Percentiles rank a stretch among this genome's conserved stretches.
Evolutionary conservation across 2,113 vertebrate genomes (phyloP).

Genomic region (Amphiprion percula): DNA sequence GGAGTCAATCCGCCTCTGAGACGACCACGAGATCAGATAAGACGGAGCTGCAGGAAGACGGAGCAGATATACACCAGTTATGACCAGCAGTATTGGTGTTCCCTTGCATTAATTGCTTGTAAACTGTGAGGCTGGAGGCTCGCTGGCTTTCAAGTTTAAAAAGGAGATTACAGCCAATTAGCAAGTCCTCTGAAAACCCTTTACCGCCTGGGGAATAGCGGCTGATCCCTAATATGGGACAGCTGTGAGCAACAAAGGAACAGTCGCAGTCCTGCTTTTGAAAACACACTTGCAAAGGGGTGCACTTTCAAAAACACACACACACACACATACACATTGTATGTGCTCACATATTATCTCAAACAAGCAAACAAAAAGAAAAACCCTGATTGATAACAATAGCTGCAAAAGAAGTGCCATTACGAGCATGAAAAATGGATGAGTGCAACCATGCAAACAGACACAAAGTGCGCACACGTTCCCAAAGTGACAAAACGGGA

Average conservation of each 20-base stretch:
- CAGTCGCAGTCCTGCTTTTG: constrained; percentile 64
- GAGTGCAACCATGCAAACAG: constrained; percentile 61
- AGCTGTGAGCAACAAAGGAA: constrained; percentile 80
- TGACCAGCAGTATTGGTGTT: constrained; percentile 76
- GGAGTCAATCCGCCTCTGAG: constrained; percentile 66
- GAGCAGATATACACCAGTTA: constrained; percentile 68
- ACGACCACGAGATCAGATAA: constrained; percentile 63
- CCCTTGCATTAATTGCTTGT: constrained; percentile 82
- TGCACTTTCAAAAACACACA: constrained; percentile 60
- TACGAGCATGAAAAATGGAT: constrained; percentile 77
- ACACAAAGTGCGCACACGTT: constrained; percentile 40
- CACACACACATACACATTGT: constrained; percentile 47
- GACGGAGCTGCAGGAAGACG: constrained; percentile 55
- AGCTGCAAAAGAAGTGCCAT: constrained; percentile 68
- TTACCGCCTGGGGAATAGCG: constrained; percentile 71
- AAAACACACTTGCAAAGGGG: constrained; percentile 65
- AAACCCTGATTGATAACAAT: constrained; percentile 62
- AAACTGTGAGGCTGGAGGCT: constrained; percentile 77
- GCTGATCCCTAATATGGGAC: constrained; percentile 79
- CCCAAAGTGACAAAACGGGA: constrained; percentile 72
- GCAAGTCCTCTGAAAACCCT: constrained; percentile 78
- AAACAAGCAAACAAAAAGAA: constrained; percentile 63
- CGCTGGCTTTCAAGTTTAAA: constrained; percentile 81
- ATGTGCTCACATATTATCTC: constrained; percentile 51
- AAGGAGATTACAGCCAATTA: constrained; percentile 87